A percentile compares a stretch with the other conserved stretches of the same genome.
phyloP scores from a whole-genome alignment of 2,888 invertebrate genomes.

The Entomobrya proxima region DNA sequence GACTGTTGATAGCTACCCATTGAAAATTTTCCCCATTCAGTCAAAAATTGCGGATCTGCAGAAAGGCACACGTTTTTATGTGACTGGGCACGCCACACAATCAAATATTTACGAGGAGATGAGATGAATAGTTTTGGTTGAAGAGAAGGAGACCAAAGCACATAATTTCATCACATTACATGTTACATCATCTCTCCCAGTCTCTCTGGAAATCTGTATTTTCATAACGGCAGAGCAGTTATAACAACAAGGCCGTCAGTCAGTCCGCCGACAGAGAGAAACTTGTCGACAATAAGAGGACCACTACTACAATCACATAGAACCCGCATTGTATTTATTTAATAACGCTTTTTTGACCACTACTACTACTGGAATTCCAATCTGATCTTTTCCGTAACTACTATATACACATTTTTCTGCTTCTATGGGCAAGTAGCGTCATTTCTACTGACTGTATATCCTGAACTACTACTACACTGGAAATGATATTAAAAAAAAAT shows the following conservation, averaged over 20 bases:
- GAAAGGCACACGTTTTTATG: not conserved
- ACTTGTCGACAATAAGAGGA: not conserved
- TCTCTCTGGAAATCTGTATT: not conserved
- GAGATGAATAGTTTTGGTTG: slow-evolving; percentile 42
- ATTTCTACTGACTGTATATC: not conserved
- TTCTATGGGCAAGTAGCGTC: not conserved
- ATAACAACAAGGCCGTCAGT: not conserved
- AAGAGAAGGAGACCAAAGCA: slow-evolving; percentile 1
- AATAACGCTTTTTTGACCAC: slow-evolving; percentile 39
- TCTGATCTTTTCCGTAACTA: slow-evolving; percentile 2
- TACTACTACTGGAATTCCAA: slow-evolving; percentile 21
- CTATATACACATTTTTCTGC: slow-evolving; percentile 16
- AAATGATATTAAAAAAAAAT: too few species aligned
- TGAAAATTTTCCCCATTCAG: slow-evolving; percentile 4
- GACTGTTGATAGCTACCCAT: not conserved
- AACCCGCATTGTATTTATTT: slow-evolving; percentile 19
- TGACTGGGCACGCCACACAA: not conserved
- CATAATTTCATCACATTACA: not conserved
- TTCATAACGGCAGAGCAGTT: not conserved
- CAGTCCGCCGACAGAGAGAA: not conserved
- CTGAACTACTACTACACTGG: too few species aligned
- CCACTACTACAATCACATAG: not conserved
- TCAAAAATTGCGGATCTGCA: not conserved
- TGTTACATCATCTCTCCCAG: not conserved
- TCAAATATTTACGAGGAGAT: slow-evolving; percentile 45